Evolutionary conservation across 2,797 vertebrate species (phyloP).

Genomic region (Sphenopsis melanotis): DNA sequence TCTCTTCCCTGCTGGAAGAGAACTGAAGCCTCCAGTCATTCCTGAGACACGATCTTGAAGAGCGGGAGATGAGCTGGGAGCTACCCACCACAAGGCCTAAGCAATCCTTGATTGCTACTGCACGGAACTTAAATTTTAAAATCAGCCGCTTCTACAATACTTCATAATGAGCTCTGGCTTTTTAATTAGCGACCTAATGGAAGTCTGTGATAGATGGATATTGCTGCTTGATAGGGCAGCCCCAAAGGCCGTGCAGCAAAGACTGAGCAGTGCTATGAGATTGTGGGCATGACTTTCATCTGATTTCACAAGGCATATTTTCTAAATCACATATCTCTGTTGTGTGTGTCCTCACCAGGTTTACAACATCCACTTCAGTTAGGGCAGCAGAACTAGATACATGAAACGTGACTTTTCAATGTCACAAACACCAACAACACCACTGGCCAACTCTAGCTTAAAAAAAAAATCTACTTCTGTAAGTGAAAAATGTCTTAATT

Average conservation of each 20-base stretch:
- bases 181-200: background rate
- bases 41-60: background rate
- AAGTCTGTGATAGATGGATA: background rate
- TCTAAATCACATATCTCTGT: background rate
- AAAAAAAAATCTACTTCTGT: background rate
- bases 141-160: background rate
- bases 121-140: background rate
- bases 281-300: background rate
- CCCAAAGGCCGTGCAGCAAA: background rate
- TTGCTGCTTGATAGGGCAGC: fast-evolving
- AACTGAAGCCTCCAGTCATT: background rate
- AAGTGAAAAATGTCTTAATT: background rate
- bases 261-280: background rate
- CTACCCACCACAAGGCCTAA: background rate
- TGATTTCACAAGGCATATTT: background rate
- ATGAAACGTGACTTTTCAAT: background rate
- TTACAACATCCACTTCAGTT: background rate
- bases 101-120: background rate
- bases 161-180: background rate
- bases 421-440: background rate
- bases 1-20: background rate
- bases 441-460: background rate
- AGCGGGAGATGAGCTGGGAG: background rate
- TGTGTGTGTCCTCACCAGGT: background rate
- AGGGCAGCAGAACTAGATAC: background rate